Conservation (phyloP, 1,140 invertebrate species). For the Tetragonula clypearis region DNA sequence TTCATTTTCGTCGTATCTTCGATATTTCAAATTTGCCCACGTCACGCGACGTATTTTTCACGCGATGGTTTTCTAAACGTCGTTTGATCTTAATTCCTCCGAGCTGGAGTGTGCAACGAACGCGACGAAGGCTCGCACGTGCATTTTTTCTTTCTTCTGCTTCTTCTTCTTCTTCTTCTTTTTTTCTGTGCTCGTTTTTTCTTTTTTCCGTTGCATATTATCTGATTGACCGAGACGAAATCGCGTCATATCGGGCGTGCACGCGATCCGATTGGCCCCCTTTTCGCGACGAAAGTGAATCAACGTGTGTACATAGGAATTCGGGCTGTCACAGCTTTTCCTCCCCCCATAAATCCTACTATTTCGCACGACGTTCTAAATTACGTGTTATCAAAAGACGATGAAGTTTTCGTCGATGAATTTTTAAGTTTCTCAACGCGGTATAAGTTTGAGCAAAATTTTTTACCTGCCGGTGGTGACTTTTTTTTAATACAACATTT, state of each 20-base stretch:
- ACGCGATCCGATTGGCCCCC: slow-evolving; percentile 5
- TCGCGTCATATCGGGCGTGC: not conserved
- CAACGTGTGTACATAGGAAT: not conserved
- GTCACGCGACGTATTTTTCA: slow-evolving; percentile 34
- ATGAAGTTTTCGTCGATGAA: too few relatives aligned
- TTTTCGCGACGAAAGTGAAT: slow-evolving; percentile 5
- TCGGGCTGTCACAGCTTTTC: not conserved
- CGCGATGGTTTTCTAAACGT: slow-evolving; percentile 9
- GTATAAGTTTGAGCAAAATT: too few relatives aligned
- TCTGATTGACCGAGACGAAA: slow-evolving; percentile 17
- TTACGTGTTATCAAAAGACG: too few relatives aligned
- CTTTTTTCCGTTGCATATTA: not conserved
- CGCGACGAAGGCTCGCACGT: not conserved
- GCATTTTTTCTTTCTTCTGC: not conserved
- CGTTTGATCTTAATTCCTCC: slow-evolving; percentile 4
- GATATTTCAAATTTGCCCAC: slow-evolving; percentile 5
- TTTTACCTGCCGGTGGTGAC: too few relatives aligned
- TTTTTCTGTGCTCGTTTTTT: too few relatives aligned
- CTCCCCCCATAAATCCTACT: not conserved
- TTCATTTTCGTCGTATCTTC: too few relatives aligned
- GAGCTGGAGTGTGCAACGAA: not conserved
- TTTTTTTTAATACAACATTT: too few relatives aligned
- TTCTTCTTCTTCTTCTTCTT: not conserved
- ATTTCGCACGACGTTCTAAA: not conserved
- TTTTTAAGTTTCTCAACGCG: too few relatives aligned